These are phyloP conservation scores for Mercenaria mercenaria DNA, from an alignment of 1,140 invertebrate species.

Conservation along the genomic window DNA sequence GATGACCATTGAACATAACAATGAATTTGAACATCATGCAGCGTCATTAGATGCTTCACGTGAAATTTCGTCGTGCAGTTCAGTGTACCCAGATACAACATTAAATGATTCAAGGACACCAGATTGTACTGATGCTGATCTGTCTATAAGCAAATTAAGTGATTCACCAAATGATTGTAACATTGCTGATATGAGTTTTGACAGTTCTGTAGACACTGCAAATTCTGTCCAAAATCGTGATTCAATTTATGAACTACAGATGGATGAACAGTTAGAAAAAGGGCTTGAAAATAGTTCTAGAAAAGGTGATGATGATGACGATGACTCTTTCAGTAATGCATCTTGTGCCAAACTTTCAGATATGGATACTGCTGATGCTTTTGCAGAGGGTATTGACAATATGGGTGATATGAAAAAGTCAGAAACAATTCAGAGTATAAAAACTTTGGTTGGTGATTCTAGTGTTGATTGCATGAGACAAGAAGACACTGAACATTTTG, in stretches of 20 bases:
- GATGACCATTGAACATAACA: conserved; percentile 75
- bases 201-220: conserved; percentile 79
- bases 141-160: conserved; percentile 4
- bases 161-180: conserved; percentile 64
- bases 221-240: conserved; percentile 74
- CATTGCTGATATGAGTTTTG: conserved; percentile 78
- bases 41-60: conserved; percentile 65
- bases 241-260: conserved; percentile 84
- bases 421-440: conserved; percentile 72
- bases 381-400: conserved; percentile 15
- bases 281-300: conserved; percentile 64
- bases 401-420: conserved; percentile 64
- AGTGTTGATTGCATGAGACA: neutral
- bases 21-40: conserved; percentile 72
- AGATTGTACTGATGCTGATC: conserved; percentile 47
- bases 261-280: conserved; percentile 82
- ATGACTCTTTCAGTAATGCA: conserved; percentile 83
- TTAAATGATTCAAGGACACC: conserved; percentile 50
- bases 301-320: conserved; percentile 76
- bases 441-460: conserved; percentile 69
- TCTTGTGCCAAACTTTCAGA: conserved; percentile 77
- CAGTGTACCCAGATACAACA: conserved; percentile 49
- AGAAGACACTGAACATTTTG: conserved; percentile 19
- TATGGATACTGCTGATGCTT: conserved; percentile 51
- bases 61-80: conserved; percentile 66